Evolutionary conservation across 2,797 vertebrate species (phyloP).

Genomic region (Lemur catta): DNA sequence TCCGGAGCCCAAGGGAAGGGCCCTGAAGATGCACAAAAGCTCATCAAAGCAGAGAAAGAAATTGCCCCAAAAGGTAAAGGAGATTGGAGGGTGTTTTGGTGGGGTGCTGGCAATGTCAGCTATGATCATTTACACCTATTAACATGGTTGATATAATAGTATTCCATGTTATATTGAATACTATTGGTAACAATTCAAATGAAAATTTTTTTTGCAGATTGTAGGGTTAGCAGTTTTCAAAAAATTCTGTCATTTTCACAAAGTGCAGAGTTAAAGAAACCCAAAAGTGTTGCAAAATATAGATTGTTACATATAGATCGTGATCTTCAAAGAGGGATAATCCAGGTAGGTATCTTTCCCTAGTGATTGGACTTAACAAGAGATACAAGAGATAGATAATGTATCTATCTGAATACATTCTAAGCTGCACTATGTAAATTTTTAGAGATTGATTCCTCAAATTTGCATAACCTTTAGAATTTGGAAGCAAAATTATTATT

Average conservation of each 20-base stretch:
- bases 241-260: not conserved
- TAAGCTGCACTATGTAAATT: not conserved
- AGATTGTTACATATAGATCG: not conserved
- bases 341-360: not conserved
- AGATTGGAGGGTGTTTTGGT: accelerated
- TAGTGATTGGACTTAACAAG: not conserved
- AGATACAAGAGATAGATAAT: too few relatives aligned
- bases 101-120: too few relatives aligned
- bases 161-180: not conserved
- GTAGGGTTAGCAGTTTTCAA: not conserved
- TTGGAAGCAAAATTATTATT: slow-evolving; percentile 38
- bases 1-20: not conserved
- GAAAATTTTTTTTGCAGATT: not conserved
- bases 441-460: slow-evolving; percentile 1
- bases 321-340: not conserved
- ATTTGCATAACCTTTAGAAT: slow-evolving; percentile 45
- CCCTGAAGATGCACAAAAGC: not conserved
- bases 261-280: not conserved
- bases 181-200: not conserved
- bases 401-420: not conserved
- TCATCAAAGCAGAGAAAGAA: not conserved
- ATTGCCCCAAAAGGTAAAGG: not conserved
- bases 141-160: not conserved
- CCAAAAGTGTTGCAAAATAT: not conserved
- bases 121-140: not conserved